These are phyloP conservation scores for Cercocebus atys DNA, from an alignment of 2,113 vertebrate species.

Conservation along the genomic window DNA sequence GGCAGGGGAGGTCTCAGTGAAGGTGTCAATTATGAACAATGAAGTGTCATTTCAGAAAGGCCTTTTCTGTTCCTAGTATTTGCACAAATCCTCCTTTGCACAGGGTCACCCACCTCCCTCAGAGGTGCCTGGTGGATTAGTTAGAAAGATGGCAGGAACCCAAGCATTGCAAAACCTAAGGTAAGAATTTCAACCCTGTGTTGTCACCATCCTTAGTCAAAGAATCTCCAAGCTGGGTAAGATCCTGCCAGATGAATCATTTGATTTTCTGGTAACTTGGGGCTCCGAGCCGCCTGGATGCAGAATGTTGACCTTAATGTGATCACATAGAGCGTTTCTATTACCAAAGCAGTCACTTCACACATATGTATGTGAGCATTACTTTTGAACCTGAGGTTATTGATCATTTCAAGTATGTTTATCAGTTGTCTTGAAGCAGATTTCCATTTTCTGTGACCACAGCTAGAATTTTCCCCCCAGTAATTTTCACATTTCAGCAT, in stretches of 20 bases:
- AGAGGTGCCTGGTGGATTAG: background rate
- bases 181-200: accelerated
- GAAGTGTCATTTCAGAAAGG: background rate
- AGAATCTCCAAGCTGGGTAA: background rate
- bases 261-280: accelerated
- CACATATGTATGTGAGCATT: background rate
- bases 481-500: slow-evolving; percentile 79
- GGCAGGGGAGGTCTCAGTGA: background rate
- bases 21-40: background rate
- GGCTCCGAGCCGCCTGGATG: accelerated
- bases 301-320: background rate
- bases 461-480: slow-evolving; percentile 64
- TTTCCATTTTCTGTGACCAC: slow-evolving; percentile 55
- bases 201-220: background rate
- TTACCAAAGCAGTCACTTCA: accelerated
- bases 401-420: slow-evolving; percentile 71
- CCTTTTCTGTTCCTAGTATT: background rate
- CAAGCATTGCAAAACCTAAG: background rate
- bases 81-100: background rate
- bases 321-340: background rate
- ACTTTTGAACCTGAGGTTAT: slow-evolving; percentile 12
- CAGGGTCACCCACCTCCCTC: background rate
- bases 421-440: slow-evolving; percentile 57
- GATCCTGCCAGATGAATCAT: background rate
- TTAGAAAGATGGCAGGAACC: background rate